Base-by-base conservation (phyloP, 2,797 vertebrate genomes). In the Halcyon chelicuti region DNA sequence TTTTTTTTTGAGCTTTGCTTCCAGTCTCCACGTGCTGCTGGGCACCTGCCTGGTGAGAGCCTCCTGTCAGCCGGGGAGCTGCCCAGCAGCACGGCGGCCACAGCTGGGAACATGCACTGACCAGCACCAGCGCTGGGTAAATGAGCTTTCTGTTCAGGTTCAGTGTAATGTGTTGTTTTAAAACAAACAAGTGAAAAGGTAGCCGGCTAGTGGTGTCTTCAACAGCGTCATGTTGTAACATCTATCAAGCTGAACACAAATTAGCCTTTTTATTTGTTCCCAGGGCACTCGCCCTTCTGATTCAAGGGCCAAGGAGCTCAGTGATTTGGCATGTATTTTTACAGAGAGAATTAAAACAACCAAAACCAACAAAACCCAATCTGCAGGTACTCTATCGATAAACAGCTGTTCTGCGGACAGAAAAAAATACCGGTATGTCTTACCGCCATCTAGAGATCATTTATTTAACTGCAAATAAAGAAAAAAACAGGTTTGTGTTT, bases 381-480 rank as follows among this genome's bases (percentile, higher is more conserved):
- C 12, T 25, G 35, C 31, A 67, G 40, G 42, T 18, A 18, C 17
- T 14, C 16, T 11, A 10, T 10, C 16, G n/a, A n/a, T 35, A 35
- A 63, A 28, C 46, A 52, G 7, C 25, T 3, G 5, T 16, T 77
- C 21, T 10, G 10, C 14, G 17, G 25, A n/a, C 2, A 18, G 77
- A 60, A 55, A 8, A 8, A 28, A 18, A 9, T 54, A 44, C 3
- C 6, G 0, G 20, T 29, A 71, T 91, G 70, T 85, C 46, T 47
- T 77, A 58, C 42, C 10, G 65, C 95, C 94, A 90, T 58, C 96
- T 95, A 63, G 49, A 86, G 95, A 49, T 37, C 1, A 4, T 2
- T 63, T 49, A 9, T 51, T 77, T 66, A 78, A 86, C n/a, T 77
- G 52, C 65, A 73, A 51, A 58, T 15, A 40, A 28, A 51, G 37